phyloP scores from a whole-genome alignment of 2,113 vertebrate species.

The Psittacara wagleri region DNA sequence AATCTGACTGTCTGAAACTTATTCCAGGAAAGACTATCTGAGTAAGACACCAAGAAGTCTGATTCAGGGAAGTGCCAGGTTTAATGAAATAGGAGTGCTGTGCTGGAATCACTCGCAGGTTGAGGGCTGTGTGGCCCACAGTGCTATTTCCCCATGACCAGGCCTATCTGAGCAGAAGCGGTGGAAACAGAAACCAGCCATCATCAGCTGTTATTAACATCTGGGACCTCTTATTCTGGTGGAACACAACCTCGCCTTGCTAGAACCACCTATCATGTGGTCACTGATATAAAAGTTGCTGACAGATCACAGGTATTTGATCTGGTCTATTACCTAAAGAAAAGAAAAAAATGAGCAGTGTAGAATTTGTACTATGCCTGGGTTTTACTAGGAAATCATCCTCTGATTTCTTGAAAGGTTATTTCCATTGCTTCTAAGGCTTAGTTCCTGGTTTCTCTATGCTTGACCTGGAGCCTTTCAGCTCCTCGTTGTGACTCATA shows the following conservation, averaged over 20 bases:
- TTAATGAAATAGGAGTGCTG: background rate
- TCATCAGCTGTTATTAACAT: background rate
- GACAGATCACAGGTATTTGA: background rate
- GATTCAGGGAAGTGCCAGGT: background rate
- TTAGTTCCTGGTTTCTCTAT: background rate
- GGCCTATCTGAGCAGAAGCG: background rate
- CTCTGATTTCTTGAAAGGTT: background rate
- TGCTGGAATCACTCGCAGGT: background rate
- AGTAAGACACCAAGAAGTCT: background rate
- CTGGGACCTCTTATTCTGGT: background rate
- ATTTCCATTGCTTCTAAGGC: background rate
- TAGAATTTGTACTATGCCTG: background rate
- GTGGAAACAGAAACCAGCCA: conserved; percentile 7
- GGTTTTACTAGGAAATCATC: background rate
- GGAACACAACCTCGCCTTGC: background rate
- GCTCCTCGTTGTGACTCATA: background rate
- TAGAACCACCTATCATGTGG: background rate
- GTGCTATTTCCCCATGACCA: background rate
- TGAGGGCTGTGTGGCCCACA: background rate
- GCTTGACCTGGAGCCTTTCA: background rate
- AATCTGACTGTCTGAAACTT: background rate
- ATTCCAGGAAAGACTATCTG: background rate
- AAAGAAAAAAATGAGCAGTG: background rate
- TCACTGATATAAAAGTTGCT: background rate
- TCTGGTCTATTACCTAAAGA: background rate